These are phyloP conservation scores for Gymnocheta viridis DNA, from an alignment of 2,888 invertebrate genomes.

Conservation along the genomic window DNA sequence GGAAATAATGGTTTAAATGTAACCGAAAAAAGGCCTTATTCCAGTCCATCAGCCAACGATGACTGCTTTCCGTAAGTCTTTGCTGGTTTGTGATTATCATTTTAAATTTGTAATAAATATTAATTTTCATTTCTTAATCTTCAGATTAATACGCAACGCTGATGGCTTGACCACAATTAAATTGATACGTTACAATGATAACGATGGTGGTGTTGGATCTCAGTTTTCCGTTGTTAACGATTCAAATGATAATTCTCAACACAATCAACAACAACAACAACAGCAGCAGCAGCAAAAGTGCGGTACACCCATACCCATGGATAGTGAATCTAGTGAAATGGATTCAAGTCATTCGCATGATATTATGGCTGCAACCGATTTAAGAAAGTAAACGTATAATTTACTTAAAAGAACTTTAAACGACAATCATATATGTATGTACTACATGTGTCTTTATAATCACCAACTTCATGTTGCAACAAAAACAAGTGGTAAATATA, in stretches of 20 bases:
- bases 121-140: neutral
- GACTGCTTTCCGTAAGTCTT: constrained; percentile 82
- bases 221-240: constrained; percentile 55
- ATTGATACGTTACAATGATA: constrained; percentile 80
- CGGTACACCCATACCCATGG: constrained; percentile 63
- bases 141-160: constrained; percentile 81
- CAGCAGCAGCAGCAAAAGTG: constrained; percentile 49
- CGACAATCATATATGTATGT: constrained; percentile 47
- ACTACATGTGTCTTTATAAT: constrained; percentile 7
- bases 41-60: constrained; percentile 73
- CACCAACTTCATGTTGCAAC: neutral
- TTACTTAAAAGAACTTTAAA: neutral
- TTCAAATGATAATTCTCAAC: constrained; percentile 63
- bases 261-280: constrained; percentile 34
- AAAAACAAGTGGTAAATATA: neutral
- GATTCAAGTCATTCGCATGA: constrained; percentile 60
- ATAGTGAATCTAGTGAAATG: constrained; percentile 66
- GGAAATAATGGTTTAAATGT: constrained; percentile 64
- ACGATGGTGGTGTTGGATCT: constrained; percentile 45
- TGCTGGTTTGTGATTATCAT: neutral
- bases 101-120: neutral
- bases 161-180: constrained; percentile 82
- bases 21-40: constrained; percentile 74
- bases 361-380: constrained; percentile 62
- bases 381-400: constrained; percentile 55